These are phyloP conservation scores for Lacerta agilis DNA, from an alignment of 2,797 vertebrate species.

Conservation along the genomic window DNA sequence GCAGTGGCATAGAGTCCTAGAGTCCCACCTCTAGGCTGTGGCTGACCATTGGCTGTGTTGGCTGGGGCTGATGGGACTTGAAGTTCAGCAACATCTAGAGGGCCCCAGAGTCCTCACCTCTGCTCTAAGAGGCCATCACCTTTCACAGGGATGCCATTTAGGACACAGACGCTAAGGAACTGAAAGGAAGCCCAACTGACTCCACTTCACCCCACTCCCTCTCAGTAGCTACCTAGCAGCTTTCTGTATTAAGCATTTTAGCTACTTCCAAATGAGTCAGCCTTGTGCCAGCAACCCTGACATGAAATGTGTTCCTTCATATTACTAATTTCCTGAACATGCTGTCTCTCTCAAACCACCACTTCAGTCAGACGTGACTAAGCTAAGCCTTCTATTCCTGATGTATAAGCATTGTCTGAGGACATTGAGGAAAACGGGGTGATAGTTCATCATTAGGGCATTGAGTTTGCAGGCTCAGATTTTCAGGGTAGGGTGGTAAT, in stretches of 20 bases:
- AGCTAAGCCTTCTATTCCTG: background rate
- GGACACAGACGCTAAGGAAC: background rate
- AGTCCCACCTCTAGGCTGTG: background rate
- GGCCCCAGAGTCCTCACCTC: background rate
- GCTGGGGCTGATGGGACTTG: too few relatives aligned
- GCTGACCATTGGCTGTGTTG: too few relatives aligned
- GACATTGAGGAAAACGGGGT: background rate
- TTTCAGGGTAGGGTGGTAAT: background rate
- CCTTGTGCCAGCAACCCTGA: background rate
- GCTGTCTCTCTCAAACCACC: background rate
- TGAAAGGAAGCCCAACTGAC: background rate
- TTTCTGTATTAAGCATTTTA: background rate
- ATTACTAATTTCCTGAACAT: conserved; percentile 1
- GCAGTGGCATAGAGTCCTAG: background rate
- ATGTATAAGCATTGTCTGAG: background rate
- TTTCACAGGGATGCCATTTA: background rate
- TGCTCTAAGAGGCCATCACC: background rate
- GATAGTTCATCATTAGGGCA: background rate
- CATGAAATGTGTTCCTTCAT: background rate
- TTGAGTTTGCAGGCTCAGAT: background rate
- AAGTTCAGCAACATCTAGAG: too few relatives aligned
- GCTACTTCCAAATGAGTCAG: background rate
- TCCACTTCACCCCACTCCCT: background rate
- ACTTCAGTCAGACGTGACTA: background rate
- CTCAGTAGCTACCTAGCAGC: background rate